Evolutionary conservation across 2,797 vertebrate genomes (phyloP).

Genomic region (Sphaeramia orbicularis): DNA sequence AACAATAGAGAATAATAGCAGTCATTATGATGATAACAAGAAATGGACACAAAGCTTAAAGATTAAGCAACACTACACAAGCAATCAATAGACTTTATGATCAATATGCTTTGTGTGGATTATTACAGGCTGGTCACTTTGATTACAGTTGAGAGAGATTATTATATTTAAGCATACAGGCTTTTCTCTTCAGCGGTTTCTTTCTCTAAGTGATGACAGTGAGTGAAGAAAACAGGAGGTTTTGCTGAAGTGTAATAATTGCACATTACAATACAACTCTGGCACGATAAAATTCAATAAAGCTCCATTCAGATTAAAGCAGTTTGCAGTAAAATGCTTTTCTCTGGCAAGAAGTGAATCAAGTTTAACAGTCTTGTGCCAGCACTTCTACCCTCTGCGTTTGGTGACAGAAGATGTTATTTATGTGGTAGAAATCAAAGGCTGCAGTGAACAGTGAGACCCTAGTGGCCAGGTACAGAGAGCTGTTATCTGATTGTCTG

Average conservation of each 20-base stretch:
- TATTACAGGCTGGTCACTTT: conserved; percentile 52
- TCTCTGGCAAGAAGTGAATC: conserved; percentile 31
- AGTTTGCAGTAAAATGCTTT: conserved; percentile 40
- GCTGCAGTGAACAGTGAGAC: conserved; percentile 18
- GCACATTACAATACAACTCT: conserved; percentile 33
- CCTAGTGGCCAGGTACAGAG: conserved; percentile 18
- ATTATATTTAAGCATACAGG: conserved; percentile 36
- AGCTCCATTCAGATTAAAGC: conserved; percentile 26
- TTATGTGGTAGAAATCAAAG: conserved; percentile 41
- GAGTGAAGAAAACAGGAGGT: conserved; percentile 53
- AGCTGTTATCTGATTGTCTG: conserved; percentile 61
- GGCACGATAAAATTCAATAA: conserved; percentile 34
- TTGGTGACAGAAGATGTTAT: conserved; percentile 40
- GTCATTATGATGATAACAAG: conserved; percentile 47
- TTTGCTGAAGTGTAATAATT: conserved; percentile 33
- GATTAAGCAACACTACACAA: conserved; percentile 60
- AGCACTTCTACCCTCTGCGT: neutral
- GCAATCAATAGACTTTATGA: conserved; percentile 64
- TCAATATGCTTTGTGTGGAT: conserved; percentile 50
- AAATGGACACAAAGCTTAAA: conserved; percentile 31
- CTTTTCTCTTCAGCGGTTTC: conserved; percentile 24
- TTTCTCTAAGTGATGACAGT: conserved; percentile 41
- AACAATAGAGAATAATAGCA: conserved; percentile 46
- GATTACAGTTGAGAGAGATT: conserved; percentile 52
- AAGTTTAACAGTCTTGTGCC: conserved; percentile 9